These are phyloP conservation scores for Nanorana parkeri DNA, from an alignment of 2,113 vertebrate genomes.

Conservation along the genomic window DNA sequence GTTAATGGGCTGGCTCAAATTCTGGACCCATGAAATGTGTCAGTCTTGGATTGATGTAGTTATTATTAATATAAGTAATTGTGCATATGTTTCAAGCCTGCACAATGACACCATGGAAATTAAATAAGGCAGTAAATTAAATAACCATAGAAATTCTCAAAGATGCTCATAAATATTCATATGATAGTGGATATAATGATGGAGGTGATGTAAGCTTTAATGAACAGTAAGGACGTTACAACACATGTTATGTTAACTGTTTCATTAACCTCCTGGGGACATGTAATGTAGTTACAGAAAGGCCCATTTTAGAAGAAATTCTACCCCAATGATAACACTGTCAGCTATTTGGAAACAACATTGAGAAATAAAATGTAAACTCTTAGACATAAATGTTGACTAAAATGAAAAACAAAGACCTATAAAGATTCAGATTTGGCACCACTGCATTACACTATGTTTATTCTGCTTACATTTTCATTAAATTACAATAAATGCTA, in stretches of 20 bases:
- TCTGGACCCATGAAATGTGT: no score
- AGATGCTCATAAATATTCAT: background rate
- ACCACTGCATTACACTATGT: background rate
- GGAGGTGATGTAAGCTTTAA: background rate
- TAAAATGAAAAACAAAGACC: background rate
- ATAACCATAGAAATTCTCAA: background rate
- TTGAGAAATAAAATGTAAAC: slow-evolving; percentile 1
- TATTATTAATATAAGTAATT: background rate
- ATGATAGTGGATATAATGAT: slow-evolving; percentile 2
- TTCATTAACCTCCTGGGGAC: slow-evolving; percentile 11
- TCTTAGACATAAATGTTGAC: background rate
- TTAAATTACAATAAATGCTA: slow-evolving; percentile 2
- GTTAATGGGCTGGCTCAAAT: no score
- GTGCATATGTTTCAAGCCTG: background rate
- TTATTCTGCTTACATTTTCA: background rate
- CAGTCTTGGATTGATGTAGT: no score
- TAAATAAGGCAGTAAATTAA: background rate
- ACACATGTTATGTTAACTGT: slow-evolving; percentile 5
- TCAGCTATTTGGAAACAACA: background rate
- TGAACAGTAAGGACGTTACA: background rate
- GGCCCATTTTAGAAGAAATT: background rate
- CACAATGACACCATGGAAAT: background rate
- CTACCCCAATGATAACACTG: background rate
- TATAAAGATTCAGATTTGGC: no score
- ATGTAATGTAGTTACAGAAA: slow-evolving; percentile 6